Conservation (phyloP, 2,113 vertebrate species). For the Pygathrix nemaeus region DNA sequence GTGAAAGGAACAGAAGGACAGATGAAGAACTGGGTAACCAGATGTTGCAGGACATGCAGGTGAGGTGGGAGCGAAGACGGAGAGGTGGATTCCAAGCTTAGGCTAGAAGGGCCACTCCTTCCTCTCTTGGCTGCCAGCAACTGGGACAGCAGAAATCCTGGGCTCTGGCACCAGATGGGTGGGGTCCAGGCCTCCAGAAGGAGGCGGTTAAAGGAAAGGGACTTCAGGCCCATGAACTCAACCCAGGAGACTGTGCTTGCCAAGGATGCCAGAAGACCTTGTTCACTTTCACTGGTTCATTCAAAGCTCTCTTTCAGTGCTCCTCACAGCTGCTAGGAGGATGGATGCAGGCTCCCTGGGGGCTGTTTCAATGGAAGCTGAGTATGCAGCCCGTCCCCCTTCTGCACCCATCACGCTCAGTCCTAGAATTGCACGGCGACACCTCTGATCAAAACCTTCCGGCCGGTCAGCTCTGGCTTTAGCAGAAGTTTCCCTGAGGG, state of each 20-base stretch:
- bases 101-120: background rate
- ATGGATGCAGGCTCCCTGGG: background rate
- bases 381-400: background rate
- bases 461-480: background rate
- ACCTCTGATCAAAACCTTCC: background rate
- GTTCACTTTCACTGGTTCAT: background rate
- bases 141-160: background rate
- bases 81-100: background rate
- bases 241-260: background rate
- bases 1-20: background rate
- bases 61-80: background rate
- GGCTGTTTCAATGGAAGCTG: background rate
- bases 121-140: background rate
- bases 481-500: background rate
- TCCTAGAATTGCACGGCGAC: background rate
- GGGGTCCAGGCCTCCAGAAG: background rate
- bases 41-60: background rate
- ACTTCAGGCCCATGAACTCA: background rate
- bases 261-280: background rate
- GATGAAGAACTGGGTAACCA: background rate
- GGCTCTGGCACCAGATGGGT: background rate
- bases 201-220: background rate
- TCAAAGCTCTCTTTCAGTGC: background rate
- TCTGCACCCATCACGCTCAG: background rate
- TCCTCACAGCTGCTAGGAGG: background rate